These are phyloP conservation scores for Enteromius mattozi DNA, from an alignment of 2,797 vertebrate species.

Conservation along the genomic window DNA sequence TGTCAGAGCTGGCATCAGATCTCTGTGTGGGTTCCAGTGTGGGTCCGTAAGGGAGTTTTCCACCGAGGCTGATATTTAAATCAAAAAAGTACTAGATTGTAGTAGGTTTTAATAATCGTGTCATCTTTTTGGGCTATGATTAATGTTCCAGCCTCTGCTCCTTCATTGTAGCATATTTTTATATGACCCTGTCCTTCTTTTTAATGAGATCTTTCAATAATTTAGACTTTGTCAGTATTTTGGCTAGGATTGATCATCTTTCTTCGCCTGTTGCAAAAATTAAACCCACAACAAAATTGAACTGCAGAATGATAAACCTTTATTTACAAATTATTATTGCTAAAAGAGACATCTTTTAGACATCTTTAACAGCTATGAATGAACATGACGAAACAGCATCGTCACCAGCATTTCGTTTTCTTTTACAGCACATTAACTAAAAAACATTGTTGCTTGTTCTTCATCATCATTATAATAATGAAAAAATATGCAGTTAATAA, in stretches of 20 bases:
- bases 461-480: too few relatives aligned
- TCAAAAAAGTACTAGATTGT: slow-evolving; percentile 22
- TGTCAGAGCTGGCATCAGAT: slow-evolving; percentile 39
- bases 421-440: too few relatives aligned
- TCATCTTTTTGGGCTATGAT: neutral
- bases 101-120: slow-evolving; percentile 14
- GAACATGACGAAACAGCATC: too few relatives aligned
- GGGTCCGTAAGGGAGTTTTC: slow-evolving; percentile 19
- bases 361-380: too few relatives aligned
- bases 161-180: slow-evolving; percentile 2
- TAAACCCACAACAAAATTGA: too few relatives aligned
- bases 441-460: too few relatives aligned
- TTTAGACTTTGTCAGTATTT: neutral
- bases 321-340: too few relatives aligned
- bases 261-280: neutral
- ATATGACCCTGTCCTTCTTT: neutral
- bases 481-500: too few relatives aligned
- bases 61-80: slow-evolving; percentile 26
- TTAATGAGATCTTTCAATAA: slow-evolving; percentile 4
- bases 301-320: too few relatives aligned
- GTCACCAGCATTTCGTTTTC: too few relatives aligned
- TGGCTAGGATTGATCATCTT: slow-evolving; percentile 5
- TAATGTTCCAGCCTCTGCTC: neutral
- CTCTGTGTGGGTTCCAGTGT: slow-evolving; percentile 26
- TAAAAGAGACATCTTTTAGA: too few relatives aligned